Evolutionary conservation across 1,140 invertebrate species (phyloP), one percentile per base, ranked within the genome.

Genomic region (Trichonephila clavipes): DNA sequence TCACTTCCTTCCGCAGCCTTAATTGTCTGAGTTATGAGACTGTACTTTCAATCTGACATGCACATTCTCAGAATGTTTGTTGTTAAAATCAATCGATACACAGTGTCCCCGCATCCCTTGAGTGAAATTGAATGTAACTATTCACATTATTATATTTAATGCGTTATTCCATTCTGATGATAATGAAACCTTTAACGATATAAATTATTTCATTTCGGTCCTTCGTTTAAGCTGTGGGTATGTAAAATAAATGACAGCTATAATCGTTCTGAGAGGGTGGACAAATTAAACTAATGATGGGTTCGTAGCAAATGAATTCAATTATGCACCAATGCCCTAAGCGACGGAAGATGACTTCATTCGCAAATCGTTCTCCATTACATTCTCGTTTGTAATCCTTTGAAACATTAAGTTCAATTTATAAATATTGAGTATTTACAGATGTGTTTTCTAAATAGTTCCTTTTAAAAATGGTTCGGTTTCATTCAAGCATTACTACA

Each of bases 211-310:
- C 40, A 83, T 44, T 82, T 44, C 51, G 6, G 21, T 7, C 40
- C 51, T 77, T 77, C 44, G 19, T 21, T 83, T 58, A 3, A 14
- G 81, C 51, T 51, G 34, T 77, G 69, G 69, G 8, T 19, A 58
- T 83, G 40, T 51, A 59, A 83, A 83, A 83, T 59, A 83, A 83
- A 83, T 83, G 82, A 21, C 40, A 83, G 21, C 44, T 8, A 83
- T 83, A 83, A 51, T 59, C 40, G 16, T 83, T 59, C 19, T n/a
- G 82, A 19, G 51, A 59, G 51, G 34, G 21, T 83, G 82, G 82
- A 83, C 82, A 83, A 58, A 83, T 83, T 83, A 83, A 83, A 83
- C 40, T 83, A 83, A 83, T 59, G 5, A 59, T 14, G 69, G 24
- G 28, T 77, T 34, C 34, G 12, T 34, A 40, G 69, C 14, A 77